phyloP scores from a whole-genome alignment of 2,797 vertebrate species.

The Takifugu rubripes region DNA sequence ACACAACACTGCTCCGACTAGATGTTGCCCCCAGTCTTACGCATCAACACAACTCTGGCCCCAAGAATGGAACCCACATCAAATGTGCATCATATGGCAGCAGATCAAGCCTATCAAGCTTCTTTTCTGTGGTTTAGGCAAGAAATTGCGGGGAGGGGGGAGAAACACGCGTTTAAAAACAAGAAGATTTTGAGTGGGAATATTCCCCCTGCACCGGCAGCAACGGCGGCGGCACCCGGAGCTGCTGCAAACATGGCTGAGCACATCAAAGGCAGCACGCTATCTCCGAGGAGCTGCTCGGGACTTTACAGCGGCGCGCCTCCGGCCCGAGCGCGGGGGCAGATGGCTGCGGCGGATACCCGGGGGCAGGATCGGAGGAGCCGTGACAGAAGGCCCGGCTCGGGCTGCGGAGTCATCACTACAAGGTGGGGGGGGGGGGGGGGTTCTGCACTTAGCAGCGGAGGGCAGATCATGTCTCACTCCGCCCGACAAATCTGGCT shows the following conservation, averaged over 20 bases:
- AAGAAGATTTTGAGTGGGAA: conserved; percentile 31
- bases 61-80: neutral
- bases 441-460: neutral
- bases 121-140: neutral
- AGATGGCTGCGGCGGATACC: conserved; percentile 52
- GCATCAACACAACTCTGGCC: neutral
- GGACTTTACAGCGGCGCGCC: conserved; percentile 72
- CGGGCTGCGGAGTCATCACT: conserved; percentile 29
- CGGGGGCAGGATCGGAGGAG: conserved; percentile 45
- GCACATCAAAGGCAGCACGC: conserved; percentile 76
- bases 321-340: conserved; percentile 43
- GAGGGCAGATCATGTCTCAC: conserved; percentile 9
- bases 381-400: conserved; percentile 23
- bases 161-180: neutral
- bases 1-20: too few relatives aligned
- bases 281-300: conserved; percentile 74
- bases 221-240: conserved; percentile 43
- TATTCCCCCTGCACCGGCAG: conserved; percentile 2
- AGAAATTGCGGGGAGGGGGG: conserved; percentile 9
- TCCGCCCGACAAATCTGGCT: conserved; percentile 24
- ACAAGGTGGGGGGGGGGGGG: neutral
- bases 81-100: conserved; percentile 7
- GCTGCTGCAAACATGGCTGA: conserved; percentile 69
- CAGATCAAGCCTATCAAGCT: neutral
- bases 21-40: too few relatives aligned